Percentiles rank a stretch among this genome's conserved stretches.
Evolutionary conservation across 2,888 invertebrate genomes (phyloP).

Genomic region (Dolichomitus sp.): DNA sequence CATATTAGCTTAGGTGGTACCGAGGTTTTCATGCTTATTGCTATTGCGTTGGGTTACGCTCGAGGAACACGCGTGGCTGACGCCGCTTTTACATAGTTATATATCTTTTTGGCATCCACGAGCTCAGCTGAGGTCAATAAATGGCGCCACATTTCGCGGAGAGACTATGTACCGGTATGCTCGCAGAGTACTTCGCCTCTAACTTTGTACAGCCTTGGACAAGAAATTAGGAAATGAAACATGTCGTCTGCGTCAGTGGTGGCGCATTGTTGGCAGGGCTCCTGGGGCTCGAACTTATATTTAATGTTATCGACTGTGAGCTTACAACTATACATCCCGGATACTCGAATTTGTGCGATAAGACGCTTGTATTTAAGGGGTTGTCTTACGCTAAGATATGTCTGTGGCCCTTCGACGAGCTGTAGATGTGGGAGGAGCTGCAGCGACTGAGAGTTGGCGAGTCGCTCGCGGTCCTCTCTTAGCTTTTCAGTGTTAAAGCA

Average conservation of each 20-base stretch:
- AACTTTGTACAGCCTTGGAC: background rate
- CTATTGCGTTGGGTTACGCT: no score
- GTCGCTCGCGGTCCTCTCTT: background rate
- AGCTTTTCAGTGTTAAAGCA: background rate
- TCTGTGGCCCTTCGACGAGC: background rate
- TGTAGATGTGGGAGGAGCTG: slow-evolving; percentile 3
- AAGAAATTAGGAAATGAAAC: slow-evolving; percentile 5
- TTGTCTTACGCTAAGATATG: background rate
- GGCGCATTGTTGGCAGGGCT: background rate
- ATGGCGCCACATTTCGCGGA: background rate
- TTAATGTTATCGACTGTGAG: background rate
- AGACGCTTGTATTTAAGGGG: slow-evolving; percentile 8
- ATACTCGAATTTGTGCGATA: background rate
- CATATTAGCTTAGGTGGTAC: no score
- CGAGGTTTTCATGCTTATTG: background rate
- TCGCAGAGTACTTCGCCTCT: background rate
- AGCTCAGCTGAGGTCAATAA: background rate
- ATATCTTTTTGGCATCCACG: background rate
- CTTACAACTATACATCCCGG: background rate
- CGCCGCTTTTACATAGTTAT: background rate
- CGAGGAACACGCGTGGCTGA: no score
- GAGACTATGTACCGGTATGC: background rate
- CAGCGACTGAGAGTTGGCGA: background rate
- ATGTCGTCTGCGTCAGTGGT: background rate
- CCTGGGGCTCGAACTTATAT: slow-evolving; percentile 7